These are phyloP conservation scores for Pachymerium ferrugineum DNA, from an alignment of 2,888 invertebrate species.

Conservation along the genomic window DNA sequence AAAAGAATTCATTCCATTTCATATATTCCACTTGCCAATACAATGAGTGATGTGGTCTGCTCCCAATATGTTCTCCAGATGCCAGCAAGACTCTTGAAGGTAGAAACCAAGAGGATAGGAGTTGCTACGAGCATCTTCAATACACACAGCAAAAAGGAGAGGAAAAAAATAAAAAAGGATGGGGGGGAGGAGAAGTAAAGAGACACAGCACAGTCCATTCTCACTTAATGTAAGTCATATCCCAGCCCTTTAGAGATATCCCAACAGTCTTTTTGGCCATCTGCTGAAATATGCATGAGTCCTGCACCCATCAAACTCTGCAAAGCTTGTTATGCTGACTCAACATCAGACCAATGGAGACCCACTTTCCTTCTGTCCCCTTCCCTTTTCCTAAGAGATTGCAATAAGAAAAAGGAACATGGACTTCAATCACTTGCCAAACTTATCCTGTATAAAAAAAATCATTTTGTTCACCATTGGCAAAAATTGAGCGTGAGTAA, in stretches of 20 bases:
- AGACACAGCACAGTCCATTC: not conserved
- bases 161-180: not conserved
- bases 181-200: not conserved
- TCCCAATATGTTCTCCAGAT: no score
- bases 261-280: not conserved
- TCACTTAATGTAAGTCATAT: constrained; percentile 4
- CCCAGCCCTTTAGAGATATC: not conserved
- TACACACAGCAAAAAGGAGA: no score
- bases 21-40: no score
- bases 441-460: not conserved
- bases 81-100: no score
- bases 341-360: not conserved
- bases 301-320: not conserved
- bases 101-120: no score
- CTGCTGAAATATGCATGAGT: constrained; percentile 4
- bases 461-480: not conserved
- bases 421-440: not conserved
- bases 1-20: no score
- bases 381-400: not conserved
- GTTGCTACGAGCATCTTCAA: no score
- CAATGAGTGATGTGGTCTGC: no score
- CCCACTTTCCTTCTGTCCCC: not conserved
- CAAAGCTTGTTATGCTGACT: constrained; percentile 13
- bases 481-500: not conserved
- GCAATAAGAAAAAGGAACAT: not conserved